Evolutionary conservation across 2,888 invertebrate genomes (phyloP).

Genomic region (Plutella xylostella): DNA sequence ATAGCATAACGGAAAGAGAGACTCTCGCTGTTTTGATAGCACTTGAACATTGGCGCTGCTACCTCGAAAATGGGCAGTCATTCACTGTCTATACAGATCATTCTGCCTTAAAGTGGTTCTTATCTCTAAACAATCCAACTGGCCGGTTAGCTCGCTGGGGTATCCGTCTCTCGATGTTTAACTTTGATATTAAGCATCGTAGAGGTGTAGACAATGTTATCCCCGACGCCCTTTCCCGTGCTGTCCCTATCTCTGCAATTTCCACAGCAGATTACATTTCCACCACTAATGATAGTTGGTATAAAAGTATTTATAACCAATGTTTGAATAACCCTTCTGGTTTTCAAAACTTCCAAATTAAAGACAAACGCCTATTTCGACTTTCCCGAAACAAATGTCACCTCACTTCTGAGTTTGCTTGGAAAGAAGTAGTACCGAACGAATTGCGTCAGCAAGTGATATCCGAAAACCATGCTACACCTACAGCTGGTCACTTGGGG

Average conservation of each 20-base stretch:
- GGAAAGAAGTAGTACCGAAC: not conserved
- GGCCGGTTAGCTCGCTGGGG: conserved; percentile 13
- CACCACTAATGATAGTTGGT: not conserved
- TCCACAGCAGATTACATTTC: too few relatives aligned
- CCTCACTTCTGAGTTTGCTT: not conserved
- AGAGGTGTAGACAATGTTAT: conserved; percentile 4
- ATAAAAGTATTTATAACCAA: not conserved
- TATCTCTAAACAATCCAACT: conserved; percentile 13
- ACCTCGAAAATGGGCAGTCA: too few relatives aligned
- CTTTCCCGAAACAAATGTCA: not conserved
- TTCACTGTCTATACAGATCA: conserved; percentile 17
- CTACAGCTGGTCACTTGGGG: conserved; percentile 9
- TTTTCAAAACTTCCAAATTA: not conserved
- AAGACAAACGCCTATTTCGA: not conserved
- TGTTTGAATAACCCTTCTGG: not conserved
- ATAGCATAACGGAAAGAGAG: conserved; percentile 10
- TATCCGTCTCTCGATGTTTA: conserved; percentile 6
- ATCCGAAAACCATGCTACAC: not conserved
- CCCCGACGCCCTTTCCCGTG: conserved; percentile 6
- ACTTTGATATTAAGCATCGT: conserved; percentile 1
- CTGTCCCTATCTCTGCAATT: too few relatives aligned
- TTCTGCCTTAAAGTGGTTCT: conserved; percentile 16
- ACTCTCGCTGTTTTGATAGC: conserved; percentile 12
- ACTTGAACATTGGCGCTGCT: conserved; percentile 12
- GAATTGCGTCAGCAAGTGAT: not conserved